Conservation (phyloP, 2,888 invertebrate genomes). For the Galeruca laticollis region DNA sequence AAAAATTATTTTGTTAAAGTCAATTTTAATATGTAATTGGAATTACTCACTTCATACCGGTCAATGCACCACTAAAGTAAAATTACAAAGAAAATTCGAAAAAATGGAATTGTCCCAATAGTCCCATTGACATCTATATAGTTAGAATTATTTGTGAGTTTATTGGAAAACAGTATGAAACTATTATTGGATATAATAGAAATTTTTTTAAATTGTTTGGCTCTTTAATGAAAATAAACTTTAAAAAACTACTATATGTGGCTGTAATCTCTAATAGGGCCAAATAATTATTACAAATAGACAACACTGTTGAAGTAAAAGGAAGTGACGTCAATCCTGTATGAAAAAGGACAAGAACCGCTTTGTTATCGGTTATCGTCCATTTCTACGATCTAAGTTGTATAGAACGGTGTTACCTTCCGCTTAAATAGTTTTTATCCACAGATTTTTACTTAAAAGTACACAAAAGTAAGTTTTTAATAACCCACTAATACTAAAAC, state of each 20-base stretch:
- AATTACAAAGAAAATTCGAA: no score
- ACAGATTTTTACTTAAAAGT: background rate
- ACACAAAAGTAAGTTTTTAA: constrained; percentile 2
- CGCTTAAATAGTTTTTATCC: background rate
- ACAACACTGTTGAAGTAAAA: background rate
- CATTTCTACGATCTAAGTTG: constrained; percentile 7
- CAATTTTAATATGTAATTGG: background rate
- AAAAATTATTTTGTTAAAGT: background rate
- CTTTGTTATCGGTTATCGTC: constrained; percentile 13
- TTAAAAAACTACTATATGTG: background rate
- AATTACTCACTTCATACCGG: background rate
- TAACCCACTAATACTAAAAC: background rate
- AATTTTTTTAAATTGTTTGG: no score
- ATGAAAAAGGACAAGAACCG: background rate
- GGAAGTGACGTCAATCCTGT: constrained; percentile 18
- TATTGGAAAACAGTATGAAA: no score
- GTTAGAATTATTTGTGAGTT: no score
- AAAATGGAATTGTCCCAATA: no score
- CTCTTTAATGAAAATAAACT: no score
- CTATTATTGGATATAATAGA: no score
- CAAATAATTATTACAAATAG: background rate
- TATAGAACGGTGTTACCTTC: background rate
- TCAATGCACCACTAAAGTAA: no score
- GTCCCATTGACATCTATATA: no score
- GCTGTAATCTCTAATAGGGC: background rate